These are phyloP conservation scores for Staurois parvus DNA, from an alignment of 2,797 vertebrate species.

Conservation along the genomic window DNA sequence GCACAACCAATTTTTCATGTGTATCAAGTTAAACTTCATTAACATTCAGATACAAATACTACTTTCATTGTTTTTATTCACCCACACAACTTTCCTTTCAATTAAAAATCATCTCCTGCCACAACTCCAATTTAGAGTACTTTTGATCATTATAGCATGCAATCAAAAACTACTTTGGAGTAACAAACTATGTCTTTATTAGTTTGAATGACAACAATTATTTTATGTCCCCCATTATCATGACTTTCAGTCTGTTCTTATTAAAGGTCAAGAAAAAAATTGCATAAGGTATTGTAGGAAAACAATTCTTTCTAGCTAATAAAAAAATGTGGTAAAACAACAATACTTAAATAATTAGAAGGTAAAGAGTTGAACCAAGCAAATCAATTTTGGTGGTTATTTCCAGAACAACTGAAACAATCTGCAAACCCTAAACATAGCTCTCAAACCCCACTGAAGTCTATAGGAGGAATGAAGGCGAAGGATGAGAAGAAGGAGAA, in stretches of 20 bases:
- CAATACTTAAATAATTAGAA: neutral
- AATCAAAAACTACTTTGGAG: neutral
- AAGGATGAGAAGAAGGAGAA: too few species aligned
- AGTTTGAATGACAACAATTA: neutral
- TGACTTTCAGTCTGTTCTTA: constrained; percentile 7
- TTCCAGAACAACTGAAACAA: too few species aligned
- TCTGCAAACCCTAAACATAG: too few species aligned
- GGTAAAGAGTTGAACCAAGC: too few species aligned
- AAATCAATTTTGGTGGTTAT: neutral
- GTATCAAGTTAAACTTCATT: too few species aligned
- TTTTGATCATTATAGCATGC: constrained; percentile 5
- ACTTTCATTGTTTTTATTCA: too few species aligned
- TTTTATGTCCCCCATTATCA: neutral
- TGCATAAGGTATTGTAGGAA: too few species aligned
- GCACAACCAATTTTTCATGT: too few species aligned
- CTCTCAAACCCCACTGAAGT: too few species aligned
- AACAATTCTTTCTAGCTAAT: neutral
- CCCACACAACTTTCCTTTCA: neutral
- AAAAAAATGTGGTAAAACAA: neutral
- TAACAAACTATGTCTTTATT: constrained; percentile 15
- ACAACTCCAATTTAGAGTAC: neutral
- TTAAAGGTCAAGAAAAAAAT: constrained; percentile 18
- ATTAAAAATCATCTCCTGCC: neutral
- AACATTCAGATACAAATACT: too few species aligned
- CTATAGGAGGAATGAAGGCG: neutral